Base-by-base conservation (phyloP, 2,888 invertebrate genomes). In the Scaptomyza tumidula region DNA sequence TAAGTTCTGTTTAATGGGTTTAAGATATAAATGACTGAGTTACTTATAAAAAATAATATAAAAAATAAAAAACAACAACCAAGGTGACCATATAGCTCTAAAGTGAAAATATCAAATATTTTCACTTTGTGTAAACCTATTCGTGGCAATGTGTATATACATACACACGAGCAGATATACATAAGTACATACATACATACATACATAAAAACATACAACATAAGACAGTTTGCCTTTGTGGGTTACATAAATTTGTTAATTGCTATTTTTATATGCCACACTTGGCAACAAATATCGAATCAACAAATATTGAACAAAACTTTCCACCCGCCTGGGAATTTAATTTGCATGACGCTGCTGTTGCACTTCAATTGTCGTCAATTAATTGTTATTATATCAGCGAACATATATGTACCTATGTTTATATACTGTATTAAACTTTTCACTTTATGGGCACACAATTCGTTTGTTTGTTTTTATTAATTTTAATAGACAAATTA, bases 221-320 rank as follows among this genome's bases (percentile, higher is more conserved):
- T 46, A 65, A 52, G 56, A 67, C 57, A 56, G 48, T 62, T 16
- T 46, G 49, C 52, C 59, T 37, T 61, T 45, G 52, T 58, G 55
- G 69, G 58, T 84, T 84, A 86, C 88, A 88, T 88, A 88, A 86
- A 88, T 82, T 77, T 68, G 72, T 83, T 82, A 88, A 88, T 88
- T 86, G 75, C 83, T 88, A 88, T 83, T 88, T 87, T 75, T 82
- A 82, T 56, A 70, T 54, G 49, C 58, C 64, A 55, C 66, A 75
- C 79, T 76, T 70, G 78, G 59, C 75, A n/a, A n/a, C n/a, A n/a
- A n/a, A n/a, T n/a, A 19, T 19, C 19, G 19, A 19, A 19, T 19
- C 2, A 60, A 81, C 72, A 33, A 53, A 61, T 62, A 76, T 69
- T 68, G 59, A 64, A 68, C 46, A 75, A 88, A 84, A 84, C 83